Evolutionary conservation across 2,113 vertebrate genomes (phyloP).

Genomic region (Pao palembangensis): DNA sequence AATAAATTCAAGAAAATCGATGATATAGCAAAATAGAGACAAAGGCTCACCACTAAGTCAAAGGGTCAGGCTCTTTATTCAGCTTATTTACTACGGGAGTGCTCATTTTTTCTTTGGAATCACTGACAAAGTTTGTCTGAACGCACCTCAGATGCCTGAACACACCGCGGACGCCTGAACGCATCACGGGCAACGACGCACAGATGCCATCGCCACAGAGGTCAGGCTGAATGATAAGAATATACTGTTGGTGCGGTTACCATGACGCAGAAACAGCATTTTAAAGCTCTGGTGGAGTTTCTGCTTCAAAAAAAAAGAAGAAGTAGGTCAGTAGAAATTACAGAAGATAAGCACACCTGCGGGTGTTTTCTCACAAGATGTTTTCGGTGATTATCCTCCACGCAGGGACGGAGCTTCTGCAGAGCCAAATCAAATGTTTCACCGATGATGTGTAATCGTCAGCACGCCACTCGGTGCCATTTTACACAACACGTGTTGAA

Average conservation of each 20-base stretch:
- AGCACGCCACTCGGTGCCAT: conserved; percentile 20
- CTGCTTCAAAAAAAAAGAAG: neutral
- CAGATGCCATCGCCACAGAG: neutral
- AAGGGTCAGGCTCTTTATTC: too few relatives aligned
- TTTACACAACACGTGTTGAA: conserved; percentile 5
- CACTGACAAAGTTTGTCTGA: too few relatives aligned
- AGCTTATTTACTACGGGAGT: too few relatives aligned
- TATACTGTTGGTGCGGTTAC: neutral
- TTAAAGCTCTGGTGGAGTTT: conserved; percentile 5
- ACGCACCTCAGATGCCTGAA: too few relatives aligned
- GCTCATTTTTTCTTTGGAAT: too few relatives aligned
- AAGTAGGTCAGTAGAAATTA: conserved; percentile 49
- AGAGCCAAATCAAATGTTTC: conserved; percentile 7
- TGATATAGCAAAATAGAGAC: too few relatives aligned
- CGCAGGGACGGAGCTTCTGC: conserved; percentile 5
- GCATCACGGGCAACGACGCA: too few relatives aligned
- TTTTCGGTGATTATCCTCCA: conserved; percentile 38
- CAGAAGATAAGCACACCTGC: conserved; percentile 31
- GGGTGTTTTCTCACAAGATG: conserved; percentile 30
- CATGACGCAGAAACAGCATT: neutral
- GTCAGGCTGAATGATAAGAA: neutral
- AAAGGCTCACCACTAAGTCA: too few relatives aligned
- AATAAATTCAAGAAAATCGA: too few relatives aligned
- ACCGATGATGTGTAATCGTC: conserved; percentile 8
- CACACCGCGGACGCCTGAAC: too few relatives aligned